Evolutionary conservation across 2,888 invertebrate genomes (phyloP).

Genomic region (Caenorhabditis sp.): DNA sequence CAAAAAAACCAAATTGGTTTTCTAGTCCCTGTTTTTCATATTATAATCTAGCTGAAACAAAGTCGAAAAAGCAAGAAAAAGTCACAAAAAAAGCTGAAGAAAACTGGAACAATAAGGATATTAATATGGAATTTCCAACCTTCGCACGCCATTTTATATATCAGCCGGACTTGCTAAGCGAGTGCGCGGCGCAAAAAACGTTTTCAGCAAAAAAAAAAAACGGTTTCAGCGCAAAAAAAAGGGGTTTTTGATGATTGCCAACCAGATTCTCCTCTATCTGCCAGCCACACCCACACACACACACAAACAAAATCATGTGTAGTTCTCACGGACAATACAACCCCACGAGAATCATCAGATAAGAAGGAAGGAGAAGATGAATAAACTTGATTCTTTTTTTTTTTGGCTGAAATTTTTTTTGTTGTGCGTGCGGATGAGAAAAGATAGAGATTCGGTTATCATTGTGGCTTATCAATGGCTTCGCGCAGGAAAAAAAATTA

Average conservation of each 20-base stretch:
- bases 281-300: slow-evolving; percentile 1
- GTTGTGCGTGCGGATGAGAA: too few species aligned
- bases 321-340: slow-evolving; percentile 11
- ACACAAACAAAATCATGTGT: slow-evolving; percentile 12
- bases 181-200: slow-evolving; percentile 2
- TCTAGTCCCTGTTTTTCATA: too few species aligned
- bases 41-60: background rate
- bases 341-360: too few species aligned
- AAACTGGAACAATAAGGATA: background rate
- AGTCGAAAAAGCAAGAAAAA: background rate
- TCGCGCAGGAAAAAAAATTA: too few species aligned
- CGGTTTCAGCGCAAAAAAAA: background rate
- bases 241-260: background rate
- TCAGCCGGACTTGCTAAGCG: slow-evolving; percentile 39
- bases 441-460: too few species aligned
- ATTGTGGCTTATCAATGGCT: too few species aligned
- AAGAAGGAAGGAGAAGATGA: too few species aligned
- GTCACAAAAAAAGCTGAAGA: slow-evolving; percentile 1
- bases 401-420: slow-evolving; percentile 1
- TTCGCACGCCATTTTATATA: background rate
- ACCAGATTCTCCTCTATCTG: slow-evolving; percentile 7
- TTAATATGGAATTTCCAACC: background rate
- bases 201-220: slow-evolving; percentile 18
- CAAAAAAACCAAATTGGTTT: too few species aligned
- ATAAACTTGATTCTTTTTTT: background rate